A percentile compares a stretch with the other conserved stretches of the same genome.
Evolutionary conservation across 2,113 vertebrate species (phyloP).

Genomic region (Phasianus colchicus): DNA sequence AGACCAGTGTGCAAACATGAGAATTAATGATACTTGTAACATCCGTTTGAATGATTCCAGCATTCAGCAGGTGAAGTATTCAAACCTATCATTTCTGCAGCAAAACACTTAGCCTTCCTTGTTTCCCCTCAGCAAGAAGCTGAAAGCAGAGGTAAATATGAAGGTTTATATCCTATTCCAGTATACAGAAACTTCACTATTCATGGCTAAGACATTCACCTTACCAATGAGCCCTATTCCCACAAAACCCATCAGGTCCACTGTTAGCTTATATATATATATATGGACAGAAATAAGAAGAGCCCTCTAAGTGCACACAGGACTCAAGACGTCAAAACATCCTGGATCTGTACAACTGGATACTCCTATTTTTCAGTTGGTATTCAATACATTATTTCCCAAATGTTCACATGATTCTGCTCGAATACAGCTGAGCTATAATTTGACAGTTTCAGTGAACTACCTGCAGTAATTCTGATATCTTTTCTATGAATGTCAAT

Average conservation of each 20-base stretch:
- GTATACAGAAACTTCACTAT: background rate
- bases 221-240: background rate
- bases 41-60: background rate
- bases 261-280: background rate
- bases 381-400: background rate
- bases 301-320: fast-evolving
- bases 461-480: background rate
- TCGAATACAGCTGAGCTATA: background rate
- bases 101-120: background rate
- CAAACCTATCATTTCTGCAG: background rate
- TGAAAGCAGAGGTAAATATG: background rate
- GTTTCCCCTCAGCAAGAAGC: background rate
- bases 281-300: background rate
- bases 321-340: background rate
- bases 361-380: background rate
- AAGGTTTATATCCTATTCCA: background rate
- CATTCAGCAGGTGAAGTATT: background rate
- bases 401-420: background rate
- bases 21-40: background rate
- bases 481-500: background rate
- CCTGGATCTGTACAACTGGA: background rate
- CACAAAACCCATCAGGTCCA: background rate
- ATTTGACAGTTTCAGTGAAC: background rate
- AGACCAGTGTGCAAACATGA: background rate
- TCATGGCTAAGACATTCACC: background rate